Conservation (phyloP, 2,113 vertebrate species). For the Macaca fascicularis region T2T-MFA8v1.1 NC_088391.1:15408001-15408500, state of each 20-base stretch:
- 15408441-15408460: slow-evolving; percentile 41
- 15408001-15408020: neutral
- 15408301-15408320: slow-evolving; percentile 63
- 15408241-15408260: neutral
- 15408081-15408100: neutral
- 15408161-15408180: neutral
- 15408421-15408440: slow-evolving; percentile 45
- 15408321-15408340: neutral
- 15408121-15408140: neutral
- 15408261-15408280: neutral
- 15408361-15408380: slow-evolving; percentile 59
- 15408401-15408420: slow-evolving; percentile 71
- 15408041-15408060: neutral
- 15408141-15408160: neutral
- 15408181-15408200: slow-evolving; percentile 48
- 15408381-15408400: slow-evolving; percentile 61
- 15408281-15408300: slow-evolving; percentile 48
- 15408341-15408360: slow-evolving; percentile 62
- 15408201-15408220: neutral
- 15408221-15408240: slow-evolving; percentile 49
- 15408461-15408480: slow-evolving; percentile 78
- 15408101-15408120: neutral
- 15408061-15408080: neutral
- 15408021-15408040: neutral
- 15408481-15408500: slow-evolving; percentile 68